Evolutionary conservation across 2,113 vertebrate genomes (phyloP).

Genomic region (Oryctolagus cuniculus): mOryCun1.1 NC_091432.1:169974001-169974500

Average conservation of each 20-base stretch:
- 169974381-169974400: neutral
- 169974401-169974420: neutral
- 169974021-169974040: neutral
- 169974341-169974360: neutral
- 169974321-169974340: neutral
- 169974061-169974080: neutral
- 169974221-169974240: neutral
- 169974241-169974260: neutral
- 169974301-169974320: neutral
- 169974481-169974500: neutral
- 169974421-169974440: conserved; percentile 34
- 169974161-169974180: neutral
- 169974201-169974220: neutral
- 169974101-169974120: neutral
- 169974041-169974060: neutral
- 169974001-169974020: neutral
- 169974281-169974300: neutral
- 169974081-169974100: neutral
- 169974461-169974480: neutral
- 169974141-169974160: neutral
- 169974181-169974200: neutral
- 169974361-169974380: neutral
- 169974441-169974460: conserved; percentile 11
- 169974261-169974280: neutral
- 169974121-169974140: neutral